These are phyloP conservation scores for Atractosteus spatula DNA, from an alignment of 2,113 vertebrate species.

Conservation along the genomic window DNA sequence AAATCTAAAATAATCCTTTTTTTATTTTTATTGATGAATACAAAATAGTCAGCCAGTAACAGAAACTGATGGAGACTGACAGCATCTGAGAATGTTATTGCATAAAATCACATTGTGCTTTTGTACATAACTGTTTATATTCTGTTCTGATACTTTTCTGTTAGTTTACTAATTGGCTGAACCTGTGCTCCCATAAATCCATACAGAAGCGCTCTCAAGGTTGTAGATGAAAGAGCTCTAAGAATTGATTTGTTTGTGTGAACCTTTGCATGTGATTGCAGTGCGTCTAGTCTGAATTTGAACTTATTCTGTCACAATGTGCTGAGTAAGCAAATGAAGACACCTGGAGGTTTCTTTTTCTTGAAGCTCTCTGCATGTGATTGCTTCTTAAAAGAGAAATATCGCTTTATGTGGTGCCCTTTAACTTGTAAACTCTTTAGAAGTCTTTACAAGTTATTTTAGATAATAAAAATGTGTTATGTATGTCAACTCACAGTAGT, in stretches of 20 bases:
- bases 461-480: no score
- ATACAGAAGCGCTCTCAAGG: neutral
- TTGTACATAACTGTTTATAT: neutral
- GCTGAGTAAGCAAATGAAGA: neutral
- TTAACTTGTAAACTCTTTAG: no score
- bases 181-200: neutral
- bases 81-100: neutral
- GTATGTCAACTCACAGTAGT: no score
- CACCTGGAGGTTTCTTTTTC: neutral
- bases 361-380: neutral
- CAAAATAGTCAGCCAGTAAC: neutral
- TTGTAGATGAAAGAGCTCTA: slow-evolving; percentile 6
- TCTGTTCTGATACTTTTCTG: slow-evolving; percentile 19
- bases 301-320: neutral
- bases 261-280: neutral
- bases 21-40: no score
- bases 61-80: neutral
- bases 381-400: neutral
- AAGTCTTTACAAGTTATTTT: no score
- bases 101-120: no score
- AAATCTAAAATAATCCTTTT: no score
- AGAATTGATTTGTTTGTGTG: neutral
- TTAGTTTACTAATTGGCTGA: slow-evolving; percentile 29
- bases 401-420: no score
- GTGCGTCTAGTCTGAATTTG: neutral